phyloP scores from a whole-genome alignment of 1,140 invertebrate species.

The Sycobia sp. region DNA sequence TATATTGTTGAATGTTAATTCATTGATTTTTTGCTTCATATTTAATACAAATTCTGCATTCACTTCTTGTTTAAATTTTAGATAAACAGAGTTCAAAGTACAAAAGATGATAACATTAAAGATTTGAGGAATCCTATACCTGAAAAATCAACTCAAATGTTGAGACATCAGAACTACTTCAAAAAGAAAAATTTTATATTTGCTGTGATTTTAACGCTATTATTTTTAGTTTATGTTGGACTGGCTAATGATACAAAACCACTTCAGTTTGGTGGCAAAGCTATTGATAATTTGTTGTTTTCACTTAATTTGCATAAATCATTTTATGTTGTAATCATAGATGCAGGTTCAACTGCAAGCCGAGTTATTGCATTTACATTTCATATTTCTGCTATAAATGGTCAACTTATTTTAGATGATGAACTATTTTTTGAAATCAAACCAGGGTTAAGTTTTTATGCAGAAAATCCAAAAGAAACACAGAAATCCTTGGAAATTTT shows the following conservation, averaged over 20 bases:
- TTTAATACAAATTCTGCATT: no score
- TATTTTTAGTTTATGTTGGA: conserved; percentile 51
- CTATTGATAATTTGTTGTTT: conserved; percentile 52
- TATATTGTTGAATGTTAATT: no score
- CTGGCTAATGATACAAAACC: conserved; percentile 51
- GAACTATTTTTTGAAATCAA: conserved; percentile 85
- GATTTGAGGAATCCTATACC: neutral
- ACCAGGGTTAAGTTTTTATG: conserved; percentile 87
- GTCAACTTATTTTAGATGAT: conserved; percentile 74
- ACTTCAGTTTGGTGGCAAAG: conserved; percentile 48
- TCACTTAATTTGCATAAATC: conserved; percentile 62
- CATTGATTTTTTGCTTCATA: no score
- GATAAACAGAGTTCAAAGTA: neutral
- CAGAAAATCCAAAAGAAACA: conserved; percentile 76
- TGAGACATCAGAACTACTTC: conserved; percentile 7
- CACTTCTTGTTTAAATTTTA: no score
- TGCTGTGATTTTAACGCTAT: conserved; percentile 37
- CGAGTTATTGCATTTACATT: conserved; percentile 90
- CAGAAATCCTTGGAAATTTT: conserved; percentile 74
- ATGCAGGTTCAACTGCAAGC: conserved; percentile 95
- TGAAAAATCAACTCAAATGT: conserved; percentile 29
- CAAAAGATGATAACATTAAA: neutral
- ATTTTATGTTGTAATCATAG: conserved; percentile 91
- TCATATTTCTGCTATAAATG: conserved; percentile 71
- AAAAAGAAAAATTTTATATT: conserved; percentile 42